Base-by-base conservation (phyloP, 1,140 invertebrate genomes). In the Pogonomyrmex barbatus region DNA sequence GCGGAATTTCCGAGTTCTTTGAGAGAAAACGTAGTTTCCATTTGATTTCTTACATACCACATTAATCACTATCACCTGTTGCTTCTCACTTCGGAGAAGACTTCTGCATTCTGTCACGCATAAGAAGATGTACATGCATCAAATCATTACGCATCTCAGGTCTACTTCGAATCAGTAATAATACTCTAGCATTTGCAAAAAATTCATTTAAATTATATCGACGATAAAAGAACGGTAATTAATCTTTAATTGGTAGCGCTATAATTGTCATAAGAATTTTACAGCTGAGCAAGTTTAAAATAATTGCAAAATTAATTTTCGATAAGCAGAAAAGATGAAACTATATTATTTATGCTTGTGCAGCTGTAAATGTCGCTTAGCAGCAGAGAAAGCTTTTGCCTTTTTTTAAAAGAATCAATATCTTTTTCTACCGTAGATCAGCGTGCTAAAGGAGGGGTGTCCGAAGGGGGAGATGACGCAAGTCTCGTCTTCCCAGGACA, bases 371-470 rank as follows among this genome's bases (percentile, higher is more conserved):
- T 4, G 10, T 76, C 36, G 14, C 4, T 12, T 2, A 39, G 1
- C 12, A 54, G 0, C n/a, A 6, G 3, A 54, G 4, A 85, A 2
- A 67, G 0, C 30, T 50, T n/a, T 54, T 12, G 9, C 8, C 47
- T 47, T 17, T 24, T 4, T 12, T 8, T 4, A n/a, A 17, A 56
- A 81, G 33, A 45, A 10, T 70, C 12, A 33, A 58, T 81, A 56
- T 36, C 47, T 33, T 4, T 50, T 87, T 86, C 45, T 62, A 58
- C 91, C 87, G 1, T 87, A 94, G 94, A 91, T 95, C 39, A 88
- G 89, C 52, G 78, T 76, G 45, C 39, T 82, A 8, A 93, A 93
- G 70, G 91, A 91, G 8, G 78, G n/a, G 2, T 30, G 6, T 12
- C 70, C 91, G 9, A 90, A 73, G 77, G 62, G n/a, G 77, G 77